Base-by-base conservation (phyloP, 1,140 invertebrate species). In the Zophobas atratus region DNA sequence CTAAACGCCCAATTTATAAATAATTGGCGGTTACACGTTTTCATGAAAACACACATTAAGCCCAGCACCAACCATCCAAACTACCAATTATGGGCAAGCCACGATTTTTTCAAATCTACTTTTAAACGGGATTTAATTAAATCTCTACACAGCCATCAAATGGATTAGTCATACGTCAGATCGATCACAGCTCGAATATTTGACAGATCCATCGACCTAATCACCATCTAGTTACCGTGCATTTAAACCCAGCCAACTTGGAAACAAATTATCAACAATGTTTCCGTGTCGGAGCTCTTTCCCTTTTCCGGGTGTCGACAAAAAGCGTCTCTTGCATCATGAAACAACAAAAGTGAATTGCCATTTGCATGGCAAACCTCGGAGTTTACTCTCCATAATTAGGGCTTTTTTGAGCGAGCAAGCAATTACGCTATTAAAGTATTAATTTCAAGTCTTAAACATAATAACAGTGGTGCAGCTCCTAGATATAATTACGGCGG, bases 381-480 rank as follows among this genome's bases (percentile, higher is more conserved):
- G 70, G 70, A 71, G 51, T 53, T 51, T 5, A 34, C 51, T 72
- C 48, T 39, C 35, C 1, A 38, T 55, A 53, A 72, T 72, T 53
- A 77, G 75, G 74, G 53, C 73, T 71, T 79, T 79, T 79, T 76
- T 60, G 55, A 71, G 56, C 39, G 32, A 56, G 43, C 39, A 20
- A 70, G 72, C 79, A 74, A 83, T 84, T 84, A 82, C 80, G 73
- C 82, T 78, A 81, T 83, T 84, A 84, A 81, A 80, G 83, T 84
- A 84, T 84, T 84, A 84, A 84, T 84, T 83, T 82, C 79, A 80
- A 80, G 79, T 81, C 73, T 83, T 83, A 82, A 81, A 76, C 76
- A 71, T 84, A 84, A 83, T 84, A 79, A 81, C 79, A 81, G 80
- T 81, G 82, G 71, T 72, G 53, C 74, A 70, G 79, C 77, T 81